Conservation (phyloP, 2,888 invertebrate species). For the Coelopa pilipes region DNA sequence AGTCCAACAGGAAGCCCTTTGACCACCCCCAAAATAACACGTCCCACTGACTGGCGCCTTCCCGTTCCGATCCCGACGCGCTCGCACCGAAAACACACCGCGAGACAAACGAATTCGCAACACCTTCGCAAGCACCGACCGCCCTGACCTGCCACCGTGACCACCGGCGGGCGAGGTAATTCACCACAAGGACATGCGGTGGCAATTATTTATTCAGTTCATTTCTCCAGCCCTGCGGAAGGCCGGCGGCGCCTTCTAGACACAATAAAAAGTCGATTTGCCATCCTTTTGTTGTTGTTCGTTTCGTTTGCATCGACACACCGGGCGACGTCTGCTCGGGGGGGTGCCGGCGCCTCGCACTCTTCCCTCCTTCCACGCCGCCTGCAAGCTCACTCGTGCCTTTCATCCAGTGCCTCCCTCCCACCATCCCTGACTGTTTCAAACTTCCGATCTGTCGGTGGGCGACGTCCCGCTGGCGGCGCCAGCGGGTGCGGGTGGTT, state of each 20-base stretch:
- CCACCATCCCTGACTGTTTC: background rate
- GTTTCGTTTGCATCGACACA: conserved; percentile 13
- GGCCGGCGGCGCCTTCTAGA: conserved; percentile 2
- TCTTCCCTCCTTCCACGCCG: background rate
- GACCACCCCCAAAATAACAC: too few relatives aligned
- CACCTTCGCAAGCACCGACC: too few relatives aligned
- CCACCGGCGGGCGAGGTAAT: too few relatives aligned
- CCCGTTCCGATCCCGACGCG: too few relatives aligned
- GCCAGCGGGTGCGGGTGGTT: too few relatives aligned
- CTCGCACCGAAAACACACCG: too few relatives aligned
- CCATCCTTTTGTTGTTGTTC: conserved; percentile 17
- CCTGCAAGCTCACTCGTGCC: background rate
- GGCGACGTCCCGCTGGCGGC: background rate
- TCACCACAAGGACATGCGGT: conserved; percentile 13
- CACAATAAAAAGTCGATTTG: conserved; percentile 28
- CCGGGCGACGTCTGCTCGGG: background rate
- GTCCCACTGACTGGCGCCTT: too few relatives aligned
- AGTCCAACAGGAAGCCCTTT: too few relatives aligned
- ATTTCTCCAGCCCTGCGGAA: background rate
- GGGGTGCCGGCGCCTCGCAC: background rate
- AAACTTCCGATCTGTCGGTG: background rate
- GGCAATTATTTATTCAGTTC: conserved; percentile 12
- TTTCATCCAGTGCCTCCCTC: too few relatives aligned
- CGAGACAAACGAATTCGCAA: too few relatives aligned
- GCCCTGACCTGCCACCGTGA: too few relatives aligned